Evolutionary conservation across 2,113 vertebrate genomes (phyloP), one percentile per base, ranked within the genome.

Genomic region (Ophiodon elongatus): DNA sequence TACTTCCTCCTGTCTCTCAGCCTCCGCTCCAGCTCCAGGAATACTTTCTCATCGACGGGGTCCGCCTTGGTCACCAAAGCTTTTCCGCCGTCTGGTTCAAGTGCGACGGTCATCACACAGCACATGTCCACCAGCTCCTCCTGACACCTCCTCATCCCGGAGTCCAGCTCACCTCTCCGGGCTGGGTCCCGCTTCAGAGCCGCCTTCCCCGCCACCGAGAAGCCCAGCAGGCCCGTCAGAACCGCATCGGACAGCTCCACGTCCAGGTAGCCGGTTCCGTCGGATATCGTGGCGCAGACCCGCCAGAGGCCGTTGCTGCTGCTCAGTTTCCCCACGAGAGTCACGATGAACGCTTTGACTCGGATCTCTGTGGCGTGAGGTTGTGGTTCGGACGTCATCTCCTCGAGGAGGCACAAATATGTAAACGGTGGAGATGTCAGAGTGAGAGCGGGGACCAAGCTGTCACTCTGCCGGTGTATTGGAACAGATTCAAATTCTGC

Each of bases 331-430:
- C 97, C 97, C 70, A 96, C 89, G 8, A 99, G 96, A n/a, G 98
- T 99, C 68, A 99, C 97, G 79, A 99, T 97, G 92, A 99, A 99
- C 77, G 97, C 96, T 91, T 98, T 99, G 59, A 98, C 83, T 80
- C 93, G 90, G 65, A 98, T 93, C 81, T 90, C 83, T 39, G 52
- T 93, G 88, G 93, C 23, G n/a, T 74, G 85, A 31, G 85, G 63
- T 37, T 86, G 89, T 47, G 94, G 93, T 89, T 83, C 85, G 70
- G 82, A 66, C 29, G 65, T 89, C 29, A 45, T 23, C 19, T 89
- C 65, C 60, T 96, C 94, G 4, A 98, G 79, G 56, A 95, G 57
- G 75, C 93, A 95, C 84, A 98, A 90, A 84, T 98, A 98, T 17
- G 90, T 96, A 88, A 97, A 97, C 1, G 96, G 95, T 45, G 91